Base-by-base conservation (phyloP, 1,140 invertebrate species). In the Meloidogyne floridensis region DNA sequence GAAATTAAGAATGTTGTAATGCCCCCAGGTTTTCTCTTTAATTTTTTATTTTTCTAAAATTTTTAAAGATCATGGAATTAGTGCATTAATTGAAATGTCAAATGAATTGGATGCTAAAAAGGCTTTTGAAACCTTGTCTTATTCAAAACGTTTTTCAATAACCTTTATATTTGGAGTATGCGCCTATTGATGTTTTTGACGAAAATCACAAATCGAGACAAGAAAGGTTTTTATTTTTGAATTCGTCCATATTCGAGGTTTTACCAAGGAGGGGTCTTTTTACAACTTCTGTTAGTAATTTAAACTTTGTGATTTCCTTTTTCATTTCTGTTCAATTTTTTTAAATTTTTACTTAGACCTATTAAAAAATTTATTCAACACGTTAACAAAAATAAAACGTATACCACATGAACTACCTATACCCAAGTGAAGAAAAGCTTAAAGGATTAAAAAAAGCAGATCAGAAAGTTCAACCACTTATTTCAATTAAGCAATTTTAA, bases 81-180 rank as follows among this genome's bases (percentile, higher is more conserved):
- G 91, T 90, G 96, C 95, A 2, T 91, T 99, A 74, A 93, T 99
- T 13, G 96, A 98, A 92, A 98, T 95, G 91, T 88, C 94, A 72
- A 95, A 97, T 90, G 93, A 95, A 5, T 93, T 93, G 1, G 96
- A 98, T 92, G 97, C 97, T 4, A 94, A 94, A 87, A 93, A 93
- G 83, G 96, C 95, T 0, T 98, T 98, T 89, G 93, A 92, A 43
- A 94, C 93, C 90, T 91, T 99, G 75, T 96, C 96, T 51, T 99
- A 98, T 90, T 94, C 93, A 0, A 79, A 79, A 69, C 18, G 65
- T 59, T 96, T 95, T 87, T 91, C 92, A 84, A 47, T 75, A 73
- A 85, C 97, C 96, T 0, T 91, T 99, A n/a, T 99, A 96, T 92
- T 91, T 99, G 85, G 97, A 99, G 92, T 99, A 96, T 96, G 97